These are phyloP conservation scores for Lutjanus campechanus DNA, from an alignment of 2,797 vertebrate genomes.

Conservation along the genomic window DNA sequence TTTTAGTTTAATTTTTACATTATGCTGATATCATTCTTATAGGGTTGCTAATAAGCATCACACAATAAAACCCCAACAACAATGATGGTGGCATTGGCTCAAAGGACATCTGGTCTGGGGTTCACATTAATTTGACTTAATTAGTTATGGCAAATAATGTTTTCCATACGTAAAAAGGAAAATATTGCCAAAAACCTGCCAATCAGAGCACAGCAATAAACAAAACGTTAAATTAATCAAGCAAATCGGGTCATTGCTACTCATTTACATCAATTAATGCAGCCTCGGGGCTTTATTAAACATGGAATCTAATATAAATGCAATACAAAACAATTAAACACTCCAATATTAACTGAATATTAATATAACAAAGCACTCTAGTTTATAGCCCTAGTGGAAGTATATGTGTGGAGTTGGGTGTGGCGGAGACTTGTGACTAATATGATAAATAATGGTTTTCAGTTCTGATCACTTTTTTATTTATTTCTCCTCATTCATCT, in stretches of 20 bases:
- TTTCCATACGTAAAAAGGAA: background rate
- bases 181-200: background rate
- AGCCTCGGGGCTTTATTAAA: background rate
- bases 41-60: background rate
- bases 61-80: no score
- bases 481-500: background rate
- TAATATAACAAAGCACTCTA: background rate
- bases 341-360: background rate
- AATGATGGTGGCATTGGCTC: background rate
- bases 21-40: background rate
- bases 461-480: conserved; percentile 1
- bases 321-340: background rate
- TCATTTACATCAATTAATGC: conserved; percentile 5
- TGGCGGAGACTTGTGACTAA: conserved; percentile 4
- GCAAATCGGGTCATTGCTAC: background rate
- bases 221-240: conserved; percentile 1
- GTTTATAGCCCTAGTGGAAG: no score
- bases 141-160: background rate
- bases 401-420: background rate
- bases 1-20: background rate
- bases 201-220: background rate
- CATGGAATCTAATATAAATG: background rate
- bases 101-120: background rate
- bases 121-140: background rate
- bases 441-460: conserved; percentile 14